Evolutionary conservation across 2,888 invertebrate species (phyloP).

Genomic region (Tenodera sinensis): DNA sequence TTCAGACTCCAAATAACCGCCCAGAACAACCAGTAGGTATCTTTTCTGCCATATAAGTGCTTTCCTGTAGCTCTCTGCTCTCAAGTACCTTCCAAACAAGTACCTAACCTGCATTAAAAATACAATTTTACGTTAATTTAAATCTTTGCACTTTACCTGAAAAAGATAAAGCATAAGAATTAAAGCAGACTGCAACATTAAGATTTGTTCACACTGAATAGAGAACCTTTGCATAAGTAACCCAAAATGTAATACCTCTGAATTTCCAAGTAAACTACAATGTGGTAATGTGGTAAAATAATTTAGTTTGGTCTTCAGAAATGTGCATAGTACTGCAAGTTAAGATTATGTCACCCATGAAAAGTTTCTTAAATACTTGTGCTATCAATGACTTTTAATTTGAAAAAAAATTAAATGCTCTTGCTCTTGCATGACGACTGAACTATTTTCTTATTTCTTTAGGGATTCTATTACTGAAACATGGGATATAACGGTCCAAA

Average conservation of each 20-base stretch:
- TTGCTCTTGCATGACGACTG: no score
- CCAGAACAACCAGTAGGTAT: slow-evolving; percentile 70
- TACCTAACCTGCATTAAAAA: slow-evolving; percentile 49
- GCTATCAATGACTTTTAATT: no score
- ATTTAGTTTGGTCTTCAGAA: no score
- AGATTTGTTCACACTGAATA: neutral
- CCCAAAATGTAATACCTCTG: neutral
- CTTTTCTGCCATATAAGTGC: slow-evolving; percentile 88
- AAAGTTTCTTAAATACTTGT: no score
- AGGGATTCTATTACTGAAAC: no score
- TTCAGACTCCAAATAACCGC: slow-evolving; percentile 53
- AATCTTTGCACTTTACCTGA: neutral
- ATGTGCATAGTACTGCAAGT: no score
- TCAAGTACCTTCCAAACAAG: slow-evolving; percentile 64
- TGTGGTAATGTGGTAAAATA: no score
- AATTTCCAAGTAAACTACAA: no score
- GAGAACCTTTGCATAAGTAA: neutral
- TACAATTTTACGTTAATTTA: neutral
- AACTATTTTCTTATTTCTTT: no score
- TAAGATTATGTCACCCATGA: no score
- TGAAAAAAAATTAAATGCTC: no score
- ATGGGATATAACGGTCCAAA: no score
- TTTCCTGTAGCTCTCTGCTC: slow-evolving; percentile 81
- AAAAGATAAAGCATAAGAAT: neutral
- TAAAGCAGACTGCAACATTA: neutral